Percentiles rank a stretch among this genome's conserved stretches.
Conservation (phyloP, 2,113 vertebrate genomes). For the Microtus montanus region DNA sequence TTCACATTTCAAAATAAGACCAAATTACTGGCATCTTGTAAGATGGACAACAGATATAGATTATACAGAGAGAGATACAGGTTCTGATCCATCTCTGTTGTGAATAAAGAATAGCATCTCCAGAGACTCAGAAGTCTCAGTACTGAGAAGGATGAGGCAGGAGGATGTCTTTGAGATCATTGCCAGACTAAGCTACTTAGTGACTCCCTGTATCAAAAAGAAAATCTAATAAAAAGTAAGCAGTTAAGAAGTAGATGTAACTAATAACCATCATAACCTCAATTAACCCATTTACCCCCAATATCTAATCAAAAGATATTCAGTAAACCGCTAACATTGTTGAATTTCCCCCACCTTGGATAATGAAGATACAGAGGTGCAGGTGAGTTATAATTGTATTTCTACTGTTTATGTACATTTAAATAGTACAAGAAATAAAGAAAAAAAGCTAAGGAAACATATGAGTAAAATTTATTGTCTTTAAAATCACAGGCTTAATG, state of each 20-base stretch:
- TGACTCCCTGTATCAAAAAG: background rate
- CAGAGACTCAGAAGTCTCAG: background rate
- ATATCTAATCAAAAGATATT: background rate
- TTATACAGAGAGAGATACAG: background rate
- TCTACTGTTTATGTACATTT: background rate
- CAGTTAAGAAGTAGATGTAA: background rate
- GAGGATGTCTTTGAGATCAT: background rate
- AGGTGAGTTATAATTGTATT: background rate
- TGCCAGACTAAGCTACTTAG: no score
- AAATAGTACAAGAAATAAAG: background rate
- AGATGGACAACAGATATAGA: background rate
- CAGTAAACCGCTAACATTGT: background rate
- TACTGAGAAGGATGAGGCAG: background rate
- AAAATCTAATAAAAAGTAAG: background rate
- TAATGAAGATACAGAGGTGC: background rate
- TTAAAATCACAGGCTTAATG: background rate
- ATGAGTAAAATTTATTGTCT: conserved; percentile 2
- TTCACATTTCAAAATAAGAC: background rate
- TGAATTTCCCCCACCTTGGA: background rate
- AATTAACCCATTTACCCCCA: background rate
- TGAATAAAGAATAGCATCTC: background rate
- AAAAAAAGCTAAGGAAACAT: background rate
- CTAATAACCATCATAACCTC: background rate
- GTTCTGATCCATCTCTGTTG: background rate
- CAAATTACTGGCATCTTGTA: background rate